A percentile compares a stretch with the other conserved stretches of the same genome.
These are phyloP conservation scores for Petrocephalus schoutedeni DNA, from an alignment of 2,797 vertebrate species.

Conservation along the genomic window DNA sequence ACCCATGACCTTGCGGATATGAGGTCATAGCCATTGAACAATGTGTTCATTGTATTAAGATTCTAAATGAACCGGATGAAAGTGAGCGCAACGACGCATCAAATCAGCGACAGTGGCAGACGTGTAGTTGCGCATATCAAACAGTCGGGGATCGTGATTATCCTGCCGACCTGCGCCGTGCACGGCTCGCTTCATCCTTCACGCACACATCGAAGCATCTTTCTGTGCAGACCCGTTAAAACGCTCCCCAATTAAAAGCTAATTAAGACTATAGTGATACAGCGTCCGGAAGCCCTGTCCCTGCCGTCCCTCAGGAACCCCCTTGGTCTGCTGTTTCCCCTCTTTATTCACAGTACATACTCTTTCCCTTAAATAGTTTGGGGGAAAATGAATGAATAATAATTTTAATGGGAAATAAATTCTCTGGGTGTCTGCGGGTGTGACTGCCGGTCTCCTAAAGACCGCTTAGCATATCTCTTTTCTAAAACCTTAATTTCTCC, in stretches of 20 bases:
- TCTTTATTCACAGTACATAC: conserved; percentile 47
- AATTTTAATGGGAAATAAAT: not conserved
- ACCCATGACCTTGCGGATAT: not conserved
- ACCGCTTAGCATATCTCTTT: conserved; percentile 51
- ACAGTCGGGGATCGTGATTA: not conserved
- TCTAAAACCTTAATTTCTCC: conserved; percentile 55
- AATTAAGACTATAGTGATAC: conserved; percentile 36
- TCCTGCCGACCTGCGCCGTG: not conserved
- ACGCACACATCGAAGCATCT: conserved; percentile 34
- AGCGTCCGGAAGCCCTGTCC: conserved; percentile 45
- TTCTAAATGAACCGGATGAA: not conserved
- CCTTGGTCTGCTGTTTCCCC: conserved; percentile 7
- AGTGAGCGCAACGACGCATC: not conserved
- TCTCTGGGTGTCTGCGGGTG: conserved; percentile 34
- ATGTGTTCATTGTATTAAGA: not conserved
- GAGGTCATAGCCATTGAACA: not conserved
- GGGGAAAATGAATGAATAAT: not conserved
- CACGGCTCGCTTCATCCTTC: conserved; percentile 44
- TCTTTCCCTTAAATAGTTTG: conserved; percentile 50
- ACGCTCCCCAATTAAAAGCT: conserved; percentile 58
- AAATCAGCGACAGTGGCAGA: not conserved
- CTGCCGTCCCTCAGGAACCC: conserved; percentile 37
- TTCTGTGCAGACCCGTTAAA: conserved; percentile 36
- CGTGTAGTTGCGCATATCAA: not conserved
- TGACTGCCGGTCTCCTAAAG: conserved; percentile 46